A percentile compares a stretch with the other conserved stretches of the same genome.
Conservation (phyloP, 1,140 invertebrate species). For the Drosophila ohnishii region DNA sequence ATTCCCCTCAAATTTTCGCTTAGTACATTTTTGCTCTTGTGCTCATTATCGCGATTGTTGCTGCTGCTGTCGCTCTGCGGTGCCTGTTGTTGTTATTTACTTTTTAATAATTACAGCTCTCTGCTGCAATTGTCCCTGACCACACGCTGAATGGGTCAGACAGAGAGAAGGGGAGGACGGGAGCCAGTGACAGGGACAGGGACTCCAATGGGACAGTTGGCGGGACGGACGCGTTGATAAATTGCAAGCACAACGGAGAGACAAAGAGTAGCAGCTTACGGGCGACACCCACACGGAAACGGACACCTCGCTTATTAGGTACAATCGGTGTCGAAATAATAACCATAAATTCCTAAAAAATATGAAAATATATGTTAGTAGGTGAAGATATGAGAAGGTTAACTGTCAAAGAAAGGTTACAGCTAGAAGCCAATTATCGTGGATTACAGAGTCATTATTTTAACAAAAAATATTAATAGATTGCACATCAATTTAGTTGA, state of each 20-base stretch:
- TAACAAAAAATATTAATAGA: background rate
- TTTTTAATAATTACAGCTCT: slow-evolving; percentile 75
- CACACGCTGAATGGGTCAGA: slow-evolving; percentile 46
- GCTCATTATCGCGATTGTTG: slow-evolving; percentile 75
- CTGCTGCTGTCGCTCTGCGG: slow-evolving; percentile 30
- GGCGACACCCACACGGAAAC: slow-evolving; percentile 17
- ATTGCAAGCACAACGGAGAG: slow-evolving; percentile 52
- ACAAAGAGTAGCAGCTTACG: slow-evolving; percentile 46
- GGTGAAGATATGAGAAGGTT: background rate
- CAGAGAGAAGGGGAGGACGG: background rate
- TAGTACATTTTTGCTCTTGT: slow-evolving; percentile 35
- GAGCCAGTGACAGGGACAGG: slow-evolving; percentile 2
- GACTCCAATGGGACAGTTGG: background rate
- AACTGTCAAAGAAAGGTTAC: background rate
- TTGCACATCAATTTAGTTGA: background rate
- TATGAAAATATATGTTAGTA: background rate
- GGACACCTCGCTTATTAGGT: slow-evolving; percentile 40
- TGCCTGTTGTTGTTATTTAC: slow-evolving; percentile 53
- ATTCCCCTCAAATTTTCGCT: background rate
- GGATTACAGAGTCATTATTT: background rate
- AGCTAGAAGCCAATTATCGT: background rate
- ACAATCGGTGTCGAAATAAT: slow-evolving; percentile 7
- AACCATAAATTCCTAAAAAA: background rate
- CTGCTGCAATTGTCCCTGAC: slow-evolving; percentile 76
- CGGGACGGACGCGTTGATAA: slow-evolving; percentile 61